Conservation (phyloP, 2,797 vertebrate species). For the Acropternis orthonyx region DNA sequence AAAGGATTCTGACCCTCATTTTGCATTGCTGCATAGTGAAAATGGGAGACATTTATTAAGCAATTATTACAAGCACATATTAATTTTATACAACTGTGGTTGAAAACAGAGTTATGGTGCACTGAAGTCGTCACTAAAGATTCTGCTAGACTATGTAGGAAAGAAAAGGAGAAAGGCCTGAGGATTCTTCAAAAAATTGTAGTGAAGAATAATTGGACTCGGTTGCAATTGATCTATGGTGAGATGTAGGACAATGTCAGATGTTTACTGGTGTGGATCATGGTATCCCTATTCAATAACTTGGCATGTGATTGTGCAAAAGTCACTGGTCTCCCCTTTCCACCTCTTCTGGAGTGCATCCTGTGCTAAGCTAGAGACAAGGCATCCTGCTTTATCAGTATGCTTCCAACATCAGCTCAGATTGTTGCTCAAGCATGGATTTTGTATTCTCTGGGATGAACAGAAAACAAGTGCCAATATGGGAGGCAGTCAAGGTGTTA, state of each 20-base stretch:
- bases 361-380: neutral
- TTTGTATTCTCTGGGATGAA: neutral
- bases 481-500: neutral
- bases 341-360: neutral
- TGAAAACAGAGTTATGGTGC: neutral
- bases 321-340: neutral
- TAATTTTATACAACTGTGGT: neutral
- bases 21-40: neutral
- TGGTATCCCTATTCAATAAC: neutral
- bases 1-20: neutral
- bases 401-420: neutral
- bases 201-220: neutral
- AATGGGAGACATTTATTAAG: neutral
- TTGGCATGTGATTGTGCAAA: neutral
- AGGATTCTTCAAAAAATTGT: neutral
- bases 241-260: neutral
- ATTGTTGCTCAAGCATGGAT: rapidly evolving
- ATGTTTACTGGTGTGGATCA: rapidly evolving
- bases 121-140: neutral
- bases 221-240: neutral
- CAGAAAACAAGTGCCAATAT: neutral
- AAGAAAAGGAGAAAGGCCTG: neutral
- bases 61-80: neutral
- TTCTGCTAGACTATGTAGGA: neutral
- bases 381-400: neutral